phyloP scores from a whole-genome alignment of 1,140 invertebrate species.

The Myzus persicae region DNA sequence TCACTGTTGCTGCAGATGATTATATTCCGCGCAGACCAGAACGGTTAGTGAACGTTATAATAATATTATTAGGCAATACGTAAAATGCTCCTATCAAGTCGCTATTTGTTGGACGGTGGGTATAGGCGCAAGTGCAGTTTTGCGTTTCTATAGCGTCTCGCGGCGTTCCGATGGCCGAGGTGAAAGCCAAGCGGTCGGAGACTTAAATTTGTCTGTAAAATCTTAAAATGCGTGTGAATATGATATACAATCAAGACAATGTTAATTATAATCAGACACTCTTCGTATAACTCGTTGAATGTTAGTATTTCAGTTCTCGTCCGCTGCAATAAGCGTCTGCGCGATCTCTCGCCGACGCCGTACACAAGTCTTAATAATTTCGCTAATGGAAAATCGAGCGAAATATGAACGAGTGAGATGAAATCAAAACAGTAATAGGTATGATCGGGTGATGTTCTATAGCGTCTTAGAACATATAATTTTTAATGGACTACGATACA shows the following conservation, averaged over 20 bases:
- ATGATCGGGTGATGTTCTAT: not conserved
- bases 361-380: not conserved
- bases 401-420: not conserved
- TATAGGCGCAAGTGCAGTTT: not conserved
- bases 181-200: not conserved
- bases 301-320: not conserved
- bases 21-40: not conserved
- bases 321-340: not conserved
- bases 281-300: not conserved
- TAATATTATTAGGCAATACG: not conserved
- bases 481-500: not conserved
- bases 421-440: not conserved
- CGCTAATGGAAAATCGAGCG: not conserved
- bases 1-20: not conserved
- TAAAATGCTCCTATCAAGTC: not conserved
- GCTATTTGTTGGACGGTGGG: not conserved
- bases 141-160: not conserved
- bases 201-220: not conserved
- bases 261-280: not conserved
- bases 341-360: not conserved
- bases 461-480: not conserved
- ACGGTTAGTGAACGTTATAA: not conserved
- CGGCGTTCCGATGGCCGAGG: not conserved
- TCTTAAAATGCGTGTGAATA: not conserved
- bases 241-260: not conserved